Percentiles rank a stretch among this genome's conserved stretches.
Evolutionary conservation across 2,113 vertebrate genomes (phyloP).

Genomic region (Rhombomys opimus): DNA sequence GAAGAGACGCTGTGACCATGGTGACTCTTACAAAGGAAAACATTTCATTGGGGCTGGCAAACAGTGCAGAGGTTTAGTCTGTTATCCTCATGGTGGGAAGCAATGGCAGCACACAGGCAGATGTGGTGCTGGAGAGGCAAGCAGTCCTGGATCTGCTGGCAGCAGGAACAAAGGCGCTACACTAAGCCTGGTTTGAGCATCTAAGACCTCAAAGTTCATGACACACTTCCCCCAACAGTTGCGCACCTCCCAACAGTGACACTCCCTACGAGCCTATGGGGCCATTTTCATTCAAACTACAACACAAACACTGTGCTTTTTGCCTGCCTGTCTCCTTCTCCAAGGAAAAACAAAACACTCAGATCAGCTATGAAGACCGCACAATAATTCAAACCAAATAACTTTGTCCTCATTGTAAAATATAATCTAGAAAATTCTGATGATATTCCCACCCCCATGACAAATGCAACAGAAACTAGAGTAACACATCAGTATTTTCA

Average conservation of each 20-base stretch:
- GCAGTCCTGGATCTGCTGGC: neutral
- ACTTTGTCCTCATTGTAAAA: constrained; percentile 79
- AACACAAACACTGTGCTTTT: constrained; percentile 60
- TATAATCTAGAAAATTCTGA: constrained; percentile 54
- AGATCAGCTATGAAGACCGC: constrained; percentile 79
- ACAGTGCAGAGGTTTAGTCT: neutral
- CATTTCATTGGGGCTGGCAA: neutral
- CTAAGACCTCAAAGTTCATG: neutral
- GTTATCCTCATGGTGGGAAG: neutral
- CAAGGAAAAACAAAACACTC: constrained; percentile 49
- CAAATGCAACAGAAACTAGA: neutral
- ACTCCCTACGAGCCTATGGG: neutral
- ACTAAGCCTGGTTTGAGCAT: neutral
- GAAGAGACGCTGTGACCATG: neutral
- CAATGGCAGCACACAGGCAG: neutral
- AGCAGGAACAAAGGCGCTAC: neutral
- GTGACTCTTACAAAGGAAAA: neutral
- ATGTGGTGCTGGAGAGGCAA: neutral
- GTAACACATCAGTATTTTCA: constrained; percentile 23
- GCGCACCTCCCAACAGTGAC: neutral
- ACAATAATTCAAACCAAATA: constrained; percentile 84
- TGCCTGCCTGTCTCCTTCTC: constrained; percentile 65
- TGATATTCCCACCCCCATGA: constrained; percentile 48
- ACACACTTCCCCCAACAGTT: neutral
- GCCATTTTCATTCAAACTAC: neutral